Base-by-base conservation (phyloP, 2,797 vertebrate species). In the Dipus sagitta region DNA sequence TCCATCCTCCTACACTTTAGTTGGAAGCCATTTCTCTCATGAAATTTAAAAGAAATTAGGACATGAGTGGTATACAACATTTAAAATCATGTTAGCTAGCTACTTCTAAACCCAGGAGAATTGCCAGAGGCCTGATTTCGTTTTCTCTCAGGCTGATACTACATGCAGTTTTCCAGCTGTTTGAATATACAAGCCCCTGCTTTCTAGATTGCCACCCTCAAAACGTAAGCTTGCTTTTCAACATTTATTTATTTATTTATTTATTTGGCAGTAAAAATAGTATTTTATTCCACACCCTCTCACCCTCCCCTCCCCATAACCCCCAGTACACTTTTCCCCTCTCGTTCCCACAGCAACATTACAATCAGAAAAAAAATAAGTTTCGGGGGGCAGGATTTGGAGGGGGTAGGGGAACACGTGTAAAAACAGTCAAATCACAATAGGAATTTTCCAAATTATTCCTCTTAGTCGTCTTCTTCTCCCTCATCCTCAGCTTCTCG, bases 401-500 rank as follows among this genome's bases (percentile, higher is more conserved):
- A 60, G 85, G 92, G 80, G 26, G 75, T 92, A 93, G 90, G 98
- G 98, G 98, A 98, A 98, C 98, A 98, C 96, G 98, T 98, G 98
- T 99, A 99, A 98, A 99, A 99, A 99, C 98, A 99, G 98, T 99
- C 98, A 98, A 98, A 99, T 99, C 98, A 99, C 98, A 98, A 99
- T 97, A 98, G 98, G 98, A 98, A 98, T 98, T 94, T 97, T 90
- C 96, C 98, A 98, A 98, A 98, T 97, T 95, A 97, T 97, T 97
- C 95, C 95, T 47, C 96, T 98, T 98, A 99, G 94, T 99, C 99
- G 0, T 99, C 99, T 6, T 99, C 99, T 92, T 99, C 99, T 23
- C 99, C 99, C 97, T 99, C 99, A n/a, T 99, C 99, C 90, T 99
- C 99, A 14, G 98, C 97, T 20, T 99, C 99, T 98, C 99, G 98